Evolutionary conservation across 1,140 invertebrate genomes (phyloP).

Genomic region (Ostrea denselamellosa): DNA sequence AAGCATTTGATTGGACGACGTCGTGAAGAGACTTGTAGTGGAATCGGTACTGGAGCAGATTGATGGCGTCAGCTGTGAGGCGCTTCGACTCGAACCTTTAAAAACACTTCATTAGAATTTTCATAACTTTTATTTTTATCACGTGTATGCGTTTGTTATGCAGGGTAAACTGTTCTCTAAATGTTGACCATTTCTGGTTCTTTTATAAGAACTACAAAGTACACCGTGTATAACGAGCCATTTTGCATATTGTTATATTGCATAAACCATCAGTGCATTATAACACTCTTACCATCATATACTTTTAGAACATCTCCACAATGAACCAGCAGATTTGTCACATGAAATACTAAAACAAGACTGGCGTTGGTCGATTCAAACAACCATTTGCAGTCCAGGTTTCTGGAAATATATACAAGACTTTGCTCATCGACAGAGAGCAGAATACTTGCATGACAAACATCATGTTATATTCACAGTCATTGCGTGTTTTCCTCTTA

Average conservation of each 20-base stretch:
- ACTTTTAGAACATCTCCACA: not conserved
- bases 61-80: not conserved
- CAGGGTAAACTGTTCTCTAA: too few species aligned
- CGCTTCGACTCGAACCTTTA: not conserved
- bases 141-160: too few species aligned
- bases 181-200: too few species aligned
- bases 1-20: slow-evolving; percentile 18
- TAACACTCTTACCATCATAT: not conserved
- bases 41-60: not conserved
- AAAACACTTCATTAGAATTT: not conserved
- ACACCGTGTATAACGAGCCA: too few species aligned
- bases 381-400: not conserved
- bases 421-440: not conserved
- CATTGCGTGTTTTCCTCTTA: too few species aligned
- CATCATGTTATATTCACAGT: too few species aligned
- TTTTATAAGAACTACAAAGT: too few species aligned
- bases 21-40: not conserved
- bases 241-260: too few species aligned
- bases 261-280: too few species aligned
- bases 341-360: not conserved
- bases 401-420: not conserved
- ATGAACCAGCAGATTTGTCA: not conserved
- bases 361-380: not conserved
- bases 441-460: too few species aligned
- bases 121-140: too few species aligned